phyloP scores from a whole-genome alignment of 2,113 vertebrate genomes.

The Amia ocellicauda region DNA sequence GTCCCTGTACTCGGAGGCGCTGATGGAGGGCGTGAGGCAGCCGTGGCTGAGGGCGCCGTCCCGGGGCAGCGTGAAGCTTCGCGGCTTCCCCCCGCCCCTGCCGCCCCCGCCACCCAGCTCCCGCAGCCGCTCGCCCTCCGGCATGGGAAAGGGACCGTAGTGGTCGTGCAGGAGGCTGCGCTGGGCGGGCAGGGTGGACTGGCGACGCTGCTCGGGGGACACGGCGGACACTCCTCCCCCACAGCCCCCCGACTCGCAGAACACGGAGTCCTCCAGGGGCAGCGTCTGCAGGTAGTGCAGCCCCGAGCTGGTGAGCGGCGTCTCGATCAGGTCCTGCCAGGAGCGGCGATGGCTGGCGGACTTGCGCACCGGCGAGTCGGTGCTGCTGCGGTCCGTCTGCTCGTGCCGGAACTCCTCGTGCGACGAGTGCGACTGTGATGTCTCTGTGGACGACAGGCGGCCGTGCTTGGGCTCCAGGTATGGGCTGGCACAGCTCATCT shows the following conservation, averaged over 20 bases:
- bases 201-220: conserved; percentile 81
- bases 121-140: conserved; percentile 70
- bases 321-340: conserved; percentile 98
- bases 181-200: conserved; percentile 92
- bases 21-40: conserved; percentile 74
- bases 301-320: conserved; percentile 89
- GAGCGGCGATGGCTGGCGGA: conserved; percentile 91
- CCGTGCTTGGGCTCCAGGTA: conserved; percentile 87
- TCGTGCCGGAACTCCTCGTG: conserved; percentile 93
- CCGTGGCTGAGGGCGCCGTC: conserved; percentile 89
- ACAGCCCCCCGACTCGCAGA: conserved; percentile 73
- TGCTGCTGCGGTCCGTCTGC: conserved; percentile 71
- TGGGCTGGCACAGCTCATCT: conserved; percentile 88
- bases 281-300: conserved; percentile 95
- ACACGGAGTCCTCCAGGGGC: conserved; percentile 91
- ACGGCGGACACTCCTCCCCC: conserved; percentile 45
- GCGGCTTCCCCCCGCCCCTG: conserved; percentile 83
- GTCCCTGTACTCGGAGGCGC: conserved; percentile 71
- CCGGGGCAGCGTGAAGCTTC: conserved; percentile 93
- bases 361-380: conserved; percentile 85
- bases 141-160: conserved; percentile 86
- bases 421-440: conserved; percentile 92
- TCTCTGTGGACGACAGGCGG: conserved; percentile 92
- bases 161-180: conserved; percentile 89
- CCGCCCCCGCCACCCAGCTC: conserved; percentile 68